Evolutionary conservation across 2,113 vertebrate genomes (phyloP), one percentile per base, ranked within the genome.

Genomic region (Dendrocopos noguchii): DNA sequence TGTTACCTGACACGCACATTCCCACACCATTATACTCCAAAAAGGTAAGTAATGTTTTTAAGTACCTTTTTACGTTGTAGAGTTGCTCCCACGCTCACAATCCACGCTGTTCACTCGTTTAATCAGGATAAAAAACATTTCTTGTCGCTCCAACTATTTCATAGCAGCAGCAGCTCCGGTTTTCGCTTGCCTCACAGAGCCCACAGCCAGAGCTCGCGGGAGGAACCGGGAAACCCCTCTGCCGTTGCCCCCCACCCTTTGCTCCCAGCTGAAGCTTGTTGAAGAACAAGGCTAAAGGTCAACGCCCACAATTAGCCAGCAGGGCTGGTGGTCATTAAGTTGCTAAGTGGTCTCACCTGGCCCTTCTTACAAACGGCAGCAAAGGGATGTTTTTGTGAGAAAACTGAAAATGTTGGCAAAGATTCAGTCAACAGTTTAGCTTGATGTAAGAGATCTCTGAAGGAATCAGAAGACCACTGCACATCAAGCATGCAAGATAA

Each of bases 131-230:
- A n/a, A 66, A 42, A 6, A 10, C 0, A 0, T 6, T 17, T 12
- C 2, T 0, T 2, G 0, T 0, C 1, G 6, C 5, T 4, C 8
- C 20, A 79, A 19, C 10, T 0, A 28, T 0, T 7, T 6, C 21
- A 5, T 2, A 57, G 3, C 18, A 20, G 3, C 18, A 20, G 2
- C 8, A 79, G 3, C 17, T 4, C 1, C 3, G 2, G 1, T 3
- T 3, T 50, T 4, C 28, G 19, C 31, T 36, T 19, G 4, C 29
- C 8, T 44, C 20, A 2, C 14, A 13, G 2, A 14, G 13, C 22
- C 28, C 0, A 0, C 17, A 39, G 24, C 7, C 28, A 42, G 29
- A 4, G 15, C 4, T 0, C 3, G 9, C 21, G 25, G 15, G 6
- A 3, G 3, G 0, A 59, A 3, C 27, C 63, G 4, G 9, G 16